These are phyloP conservation scores for Bagarius yarrelli DNA, from an alignment of 2,113 vertebrate genomes.

Conservation along the genomic window DNA sequence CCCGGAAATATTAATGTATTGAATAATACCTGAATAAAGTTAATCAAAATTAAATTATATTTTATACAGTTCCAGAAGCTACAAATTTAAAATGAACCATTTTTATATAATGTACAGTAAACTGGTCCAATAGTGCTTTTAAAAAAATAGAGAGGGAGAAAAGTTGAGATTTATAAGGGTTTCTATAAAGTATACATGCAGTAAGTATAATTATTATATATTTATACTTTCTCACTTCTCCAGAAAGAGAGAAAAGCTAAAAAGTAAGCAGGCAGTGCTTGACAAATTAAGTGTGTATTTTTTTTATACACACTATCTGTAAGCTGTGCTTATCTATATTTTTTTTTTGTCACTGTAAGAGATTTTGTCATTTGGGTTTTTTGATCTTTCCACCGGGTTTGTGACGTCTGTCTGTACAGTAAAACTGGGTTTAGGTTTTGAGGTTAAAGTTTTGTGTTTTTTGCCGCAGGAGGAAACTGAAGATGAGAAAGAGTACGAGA, in stretches of 20 bases:
- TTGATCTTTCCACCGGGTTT: not conserved
- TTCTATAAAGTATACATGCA: not conserved
- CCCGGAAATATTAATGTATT: too few species aligned
- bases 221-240: not conserved
- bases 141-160: too few species aligned
- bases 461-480: constrained; percentile 70
- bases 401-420: not conserved
- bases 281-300: not conserved
- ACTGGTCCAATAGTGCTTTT: too few species aligned
- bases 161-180: not conserved
- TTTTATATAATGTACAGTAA: too few species aligned
- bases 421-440: not conserved
- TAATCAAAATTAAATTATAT: too few species aligned
- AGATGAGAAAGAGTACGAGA: constrained; percentile 80
- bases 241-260: not conserved
- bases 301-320: not conserved
- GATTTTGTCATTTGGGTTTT: not conserved
- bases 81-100: too few species aligned
- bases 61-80: too few species aligned
- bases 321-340: not conserved
- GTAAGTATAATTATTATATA: too few species aligned
- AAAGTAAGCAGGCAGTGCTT: not conserved
- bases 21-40: too few species aligned
- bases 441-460: not conserved
- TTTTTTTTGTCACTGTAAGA: not conserved